Percentiles rank a stretch among this genome's conserved stretches.
These are phyloP conservation scores for Coelopa pilipes DNA, from an alignment of 2,888 invertebrate species.

Conservation along the genomic window DNA sequence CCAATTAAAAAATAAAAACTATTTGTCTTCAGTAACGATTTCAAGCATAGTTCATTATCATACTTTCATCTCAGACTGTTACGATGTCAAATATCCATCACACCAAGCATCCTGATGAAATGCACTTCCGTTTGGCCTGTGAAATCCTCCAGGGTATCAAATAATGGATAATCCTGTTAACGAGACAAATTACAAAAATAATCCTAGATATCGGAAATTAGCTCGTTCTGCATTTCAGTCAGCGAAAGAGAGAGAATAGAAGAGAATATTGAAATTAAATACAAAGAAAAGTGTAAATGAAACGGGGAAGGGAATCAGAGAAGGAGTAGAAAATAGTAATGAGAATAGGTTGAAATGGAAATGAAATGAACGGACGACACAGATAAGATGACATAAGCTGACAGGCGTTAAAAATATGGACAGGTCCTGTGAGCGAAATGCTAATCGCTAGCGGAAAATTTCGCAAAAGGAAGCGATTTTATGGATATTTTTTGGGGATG, in stretches of 20 bases:
- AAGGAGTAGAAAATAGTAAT: not conserved
- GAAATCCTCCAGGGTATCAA: not conserved
- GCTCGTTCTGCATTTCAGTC: constrained; percentile 5
- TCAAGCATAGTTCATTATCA: too few species aligned
- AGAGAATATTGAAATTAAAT: not conserved
- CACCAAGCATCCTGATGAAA: too few species aligned
- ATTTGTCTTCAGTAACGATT: too few species aligned
- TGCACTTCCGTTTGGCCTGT: not conserved
- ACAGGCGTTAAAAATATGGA: constrained; percentile 52
- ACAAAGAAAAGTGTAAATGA: too few species aligned
- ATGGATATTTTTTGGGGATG: not conserved
- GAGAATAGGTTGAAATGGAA: not conserved
- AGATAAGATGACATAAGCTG: constrained; percentile 48
- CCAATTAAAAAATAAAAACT: too few species aligned
- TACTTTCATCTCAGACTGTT: too few species aligned
- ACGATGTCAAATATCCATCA: too few species aligned
- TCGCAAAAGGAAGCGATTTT: not conserved
- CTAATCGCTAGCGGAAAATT: constrained; percentile 11
- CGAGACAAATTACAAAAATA: constrained; percentile 35
- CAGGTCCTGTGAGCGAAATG: not conserved
- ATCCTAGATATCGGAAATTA: constrained; percentile 30
- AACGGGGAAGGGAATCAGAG: not conserved
- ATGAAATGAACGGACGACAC: constrained; percentile 11
- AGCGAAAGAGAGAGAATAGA: not conserved
- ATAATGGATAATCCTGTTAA: constrained; percentile 31